These are phyloP conservation scores for Nebria salina DNA, from an alignment of 2,888 invertebrate species.

Conservation along the genomic window DNA sequence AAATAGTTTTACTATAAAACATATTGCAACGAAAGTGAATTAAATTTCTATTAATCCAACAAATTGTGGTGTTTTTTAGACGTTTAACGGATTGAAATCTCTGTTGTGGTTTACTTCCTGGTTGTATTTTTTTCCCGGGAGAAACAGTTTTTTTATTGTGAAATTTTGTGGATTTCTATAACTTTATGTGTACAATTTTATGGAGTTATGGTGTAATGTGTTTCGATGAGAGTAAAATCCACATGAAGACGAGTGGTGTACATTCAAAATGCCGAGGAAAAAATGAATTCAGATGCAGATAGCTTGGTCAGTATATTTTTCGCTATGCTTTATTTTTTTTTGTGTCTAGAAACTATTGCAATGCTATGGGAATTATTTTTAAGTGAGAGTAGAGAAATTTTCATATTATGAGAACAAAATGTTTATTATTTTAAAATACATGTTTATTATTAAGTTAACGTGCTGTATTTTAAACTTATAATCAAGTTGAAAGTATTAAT, in stretches of 20 bases:
- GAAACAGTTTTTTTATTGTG: not conserved
- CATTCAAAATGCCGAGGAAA: conserved; percentile 72
- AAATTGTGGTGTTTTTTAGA: not conserved
- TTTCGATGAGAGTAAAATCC: not conserved
- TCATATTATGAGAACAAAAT: conserved; percentile 23
- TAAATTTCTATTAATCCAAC: conserved; percentile 2
- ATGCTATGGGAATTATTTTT: not conserved
- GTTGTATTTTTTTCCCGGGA: not conserved
- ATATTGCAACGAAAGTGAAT: conserved; percentile 15
- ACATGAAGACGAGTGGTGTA: not conserved
- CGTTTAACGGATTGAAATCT: not conserved
- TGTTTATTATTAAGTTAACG: conserved; percentile 30
- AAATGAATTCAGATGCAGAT: conserved; percentile 78
- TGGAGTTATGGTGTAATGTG: conserved; percentile 35
- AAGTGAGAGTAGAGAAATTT: conserved; percentile 42
- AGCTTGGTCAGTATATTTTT: conserved; percentile 70
- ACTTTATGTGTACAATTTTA: not conserved
- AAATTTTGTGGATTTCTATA: not conserved
- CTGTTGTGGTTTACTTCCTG: not conserved
- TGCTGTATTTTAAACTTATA: not conserved
- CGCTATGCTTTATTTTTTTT: not conserved
- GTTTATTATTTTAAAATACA: conserved; percentile 3
- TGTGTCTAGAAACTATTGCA: not conserved
- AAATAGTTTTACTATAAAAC: conserved; percentile 24
- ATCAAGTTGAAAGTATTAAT: not conserved